Conservation (phyloP, 2,113 vertebrate species). For the Plestiodon gilberti region DNA sequence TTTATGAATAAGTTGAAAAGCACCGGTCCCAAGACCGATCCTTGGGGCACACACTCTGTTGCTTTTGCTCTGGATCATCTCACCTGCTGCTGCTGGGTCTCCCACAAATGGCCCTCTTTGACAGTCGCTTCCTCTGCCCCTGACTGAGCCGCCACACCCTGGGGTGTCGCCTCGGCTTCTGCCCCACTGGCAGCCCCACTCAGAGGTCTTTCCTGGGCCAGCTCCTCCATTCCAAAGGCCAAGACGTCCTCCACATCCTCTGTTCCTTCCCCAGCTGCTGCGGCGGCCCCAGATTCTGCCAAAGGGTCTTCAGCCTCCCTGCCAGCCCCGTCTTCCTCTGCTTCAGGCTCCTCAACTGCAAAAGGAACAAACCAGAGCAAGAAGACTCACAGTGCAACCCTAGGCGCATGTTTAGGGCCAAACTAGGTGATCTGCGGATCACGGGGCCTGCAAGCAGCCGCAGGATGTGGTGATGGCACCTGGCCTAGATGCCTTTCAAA, state of each 20-base stretch:
- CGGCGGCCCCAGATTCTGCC: neutral
- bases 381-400: neutral
- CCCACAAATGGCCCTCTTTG: neutral
- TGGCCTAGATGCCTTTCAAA: too few species aligned
- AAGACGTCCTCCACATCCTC: neutral
- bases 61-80: neutral
- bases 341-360: neutral
- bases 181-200: neutral
- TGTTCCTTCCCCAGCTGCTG: neutral
- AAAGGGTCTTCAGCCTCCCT: slow-evolving; percentile 1
- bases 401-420: too few species aligned
- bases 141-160: neutral
- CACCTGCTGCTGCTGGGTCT: slow-evolving; percentile 4
- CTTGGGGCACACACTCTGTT: neutral
- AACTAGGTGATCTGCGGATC: neutral
- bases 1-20: too few species aligned
- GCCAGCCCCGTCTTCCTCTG: slow-evolving; percentile 6
- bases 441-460: too few species aligned
- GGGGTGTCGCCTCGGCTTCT: neutral
- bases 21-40: too few species aligned
- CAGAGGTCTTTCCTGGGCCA: neutral
- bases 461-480: too few species aligned
- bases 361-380: neutral
- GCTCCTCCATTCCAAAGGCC: neutral
- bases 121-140: neutral